These are phyloP conservation scores for Marmota flaviventris DNA, from an alignment of 2,113 vertebrate genomes.

Conservation along the genomic window DNA sequence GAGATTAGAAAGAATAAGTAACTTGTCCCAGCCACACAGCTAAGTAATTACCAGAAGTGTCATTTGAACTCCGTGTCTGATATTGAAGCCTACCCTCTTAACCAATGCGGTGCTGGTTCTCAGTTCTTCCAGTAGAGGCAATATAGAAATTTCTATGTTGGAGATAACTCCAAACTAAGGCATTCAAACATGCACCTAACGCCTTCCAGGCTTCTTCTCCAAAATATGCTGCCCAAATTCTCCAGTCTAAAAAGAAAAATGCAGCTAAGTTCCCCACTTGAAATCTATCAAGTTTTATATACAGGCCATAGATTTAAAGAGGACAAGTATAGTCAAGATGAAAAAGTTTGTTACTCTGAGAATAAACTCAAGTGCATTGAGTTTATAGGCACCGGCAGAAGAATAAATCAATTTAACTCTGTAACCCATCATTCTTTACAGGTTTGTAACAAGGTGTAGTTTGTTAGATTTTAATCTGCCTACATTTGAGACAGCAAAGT, in stretches of 20 bases:
- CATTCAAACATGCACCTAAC: neutral
- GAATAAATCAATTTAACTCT: conserved; percentile 90
- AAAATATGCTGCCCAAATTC: neutral
- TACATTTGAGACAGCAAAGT: conserved; percentile 91
- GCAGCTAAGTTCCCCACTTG: neutral
- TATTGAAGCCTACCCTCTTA: neutral
- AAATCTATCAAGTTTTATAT: conserved; percentile 73
- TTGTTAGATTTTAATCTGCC: conserved; percentile 93
- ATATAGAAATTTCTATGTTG: neutral
- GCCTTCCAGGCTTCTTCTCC: neutral
- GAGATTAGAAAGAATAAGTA: neutral
- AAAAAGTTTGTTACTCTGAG: conserved; percentile 80
- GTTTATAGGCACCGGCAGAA: conserved; percentile 86
- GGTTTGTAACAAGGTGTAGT: conserved; percentile 92
- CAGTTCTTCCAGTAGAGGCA: neutral
- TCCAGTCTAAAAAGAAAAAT: neutral
- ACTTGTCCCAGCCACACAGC: neutral
- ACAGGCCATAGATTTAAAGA: conserved; percentile 81
- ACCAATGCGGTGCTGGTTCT: neutral
- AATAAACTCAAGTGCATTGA: conserved; percentile 85
- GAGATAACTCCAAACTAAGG: neutral
- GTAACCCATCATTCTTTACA: conserved; percentile 89
- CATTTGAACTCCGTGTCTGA: neutral
- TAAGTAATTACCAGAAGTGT: neutral
- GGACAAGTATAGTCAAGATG: conserved; percentile 67